Conservation (phyloP, 2,797 vertebrate species). For the Chloroceryle amazona region DNA sequence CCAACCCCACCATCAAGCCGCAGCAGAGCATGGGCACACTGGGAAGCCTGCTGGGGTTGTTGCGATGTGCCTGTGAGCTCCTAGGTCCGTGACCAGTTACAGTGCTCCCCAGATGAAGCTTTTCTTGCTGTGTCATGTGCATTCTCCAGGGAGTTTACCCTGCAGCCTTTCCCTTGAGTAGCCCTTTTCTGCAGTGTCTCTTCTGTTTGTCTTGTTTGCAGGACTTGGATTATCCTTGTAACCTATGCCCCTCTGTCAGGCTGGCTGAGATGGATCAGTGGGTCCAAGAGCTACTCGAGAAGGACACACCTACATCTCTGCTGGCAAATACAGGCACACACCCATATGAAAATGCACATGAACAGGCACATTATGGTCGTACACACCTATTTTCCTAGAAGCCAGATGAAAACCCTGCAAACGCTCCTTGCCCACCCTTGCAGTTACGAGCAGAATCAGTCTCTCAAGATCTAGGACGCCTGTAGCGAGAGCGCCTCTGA, state of each 20-base stretch:
- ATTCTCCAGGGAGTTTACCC: neutral
- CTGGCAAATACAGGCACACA: neutral
- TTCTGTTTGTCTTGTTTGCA: neutral
- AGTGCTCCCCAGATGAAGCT: neutral
- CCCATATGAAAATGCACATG: neutral
- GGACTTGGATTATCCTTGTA: neutral
- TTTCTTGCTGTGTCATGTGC: neutral
- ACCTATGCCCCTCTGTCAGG: neutral
- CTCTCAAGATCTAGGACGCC: constrained; percentile 26
- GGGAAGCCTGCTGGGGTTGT: neutral
- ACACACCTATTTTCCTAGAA: constrained; percentile 18
- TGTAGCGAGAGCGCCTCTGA: constrained; percentile 22
- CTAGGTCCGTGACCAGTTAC: neutral
- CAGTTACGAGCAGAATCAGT: neutral
- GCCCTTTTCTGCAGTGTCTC: neutral
- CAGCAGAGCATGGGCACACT: neutral
- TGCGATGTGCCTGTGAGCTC: neutral
- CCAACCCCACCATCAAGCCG: neutral
- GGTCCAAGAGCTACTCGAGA: neutral
- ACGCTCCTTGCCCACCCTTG: neutral
- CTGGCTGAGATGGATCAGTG: neutral
- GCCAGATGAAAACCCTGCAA: neutral
- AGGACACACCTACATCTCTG: neutral
- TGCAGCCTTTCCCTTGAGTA: neutral
- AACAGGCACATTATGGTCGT: neutral